A percentile compares a stretch with the other conserved stretches of the same genome.
phyloP scores from a whole-genome alignment of 92 coral and sea anemone species.

The Virgularia gustaviana region DNA sequence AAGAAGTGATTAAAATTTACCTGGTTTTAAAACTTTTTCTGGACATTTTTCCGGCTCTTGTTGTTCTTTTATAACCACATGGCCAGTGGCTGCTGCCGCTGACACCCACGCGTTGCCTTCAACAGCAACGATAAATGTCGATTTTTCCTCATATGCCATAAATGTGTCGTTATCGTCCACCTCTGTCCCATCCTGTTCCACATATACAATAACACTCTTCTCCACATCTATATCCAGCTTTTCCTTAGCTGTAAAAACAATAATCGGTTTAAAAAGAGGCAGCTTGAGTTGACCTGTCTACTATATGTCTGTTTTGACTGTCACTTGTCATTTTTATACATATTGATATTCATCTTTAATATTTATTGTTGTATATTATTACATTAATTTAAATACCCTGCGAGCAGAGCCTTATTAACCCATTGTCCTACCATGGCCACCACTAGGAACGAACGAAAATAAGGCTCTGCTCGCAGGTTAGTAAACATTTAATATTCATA shows the following conservation, averaged over 20 bases:
- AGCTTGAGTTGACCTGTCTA: too few species aligned
- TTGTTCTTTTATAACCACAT: neutral
- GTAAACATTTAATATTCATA: too few species aligned
- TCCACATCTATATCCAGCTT: slow-evolving; percentile 1
- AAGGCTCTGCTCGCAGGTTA: too few species aligned
- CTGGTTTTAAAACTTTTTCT: too few species aligned
- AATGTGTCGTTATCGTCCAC: neutral
- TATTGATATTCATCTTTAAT: neutral
- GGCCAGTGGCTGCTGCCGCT: neutral
- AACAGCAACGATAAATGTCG: slow-evolving; percentile 13
- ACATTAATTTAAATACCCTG: neutral
- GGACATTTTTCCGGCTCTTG: too few species aligned
- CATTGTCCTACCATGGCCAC: neutral
- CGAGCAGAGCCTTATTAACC: neutral
- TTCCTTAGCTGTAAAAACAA: neutral
- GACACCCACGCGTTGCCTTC: neutral
- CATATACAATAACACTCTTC: neutral
- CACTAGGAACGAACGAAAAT: too few species aligned
- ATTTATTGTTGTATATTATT: neutral
- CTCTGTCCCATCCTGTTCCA: slow-evolving; percentile 10
- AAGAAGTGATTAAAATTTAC: too few species aligned
- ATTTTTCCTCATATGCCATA: slow-evolving; percentile 1
- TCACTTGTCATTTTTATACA: too few species aligned
- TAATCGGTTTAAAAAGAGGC: too few species aligned
- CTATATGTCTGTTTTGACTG: too few species aligned